phyloP scores from a whole-genome alignment of 2,888 invertebrate species.

The Melanophora roralis region DNA sequence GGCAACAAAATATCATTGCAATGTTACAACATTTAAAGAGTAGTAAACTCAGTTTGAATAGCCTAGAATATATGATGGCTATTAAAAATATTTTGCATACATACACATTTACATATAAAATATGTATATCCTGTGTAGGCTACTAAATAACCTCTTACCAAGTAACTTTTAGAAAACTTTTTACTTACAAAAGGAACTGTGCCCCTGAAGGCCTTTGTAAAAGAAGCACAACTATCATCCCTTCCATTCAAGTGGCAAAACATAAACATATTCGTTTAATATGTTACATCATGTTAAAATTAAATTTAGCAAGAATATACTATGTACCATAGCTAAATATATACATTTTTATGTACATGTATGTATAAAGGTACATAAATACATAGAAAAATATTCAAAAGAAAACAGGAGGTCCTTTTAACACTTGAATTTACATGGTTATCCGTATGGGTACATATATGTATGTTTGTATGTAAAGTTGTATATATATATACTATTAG shows the following conservation, averaged over 20 bases:
- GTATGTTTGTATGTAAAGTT: too few species aligned
- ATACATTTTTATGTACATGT: too few species aligned
- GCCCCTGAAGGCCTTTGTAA: background rate
- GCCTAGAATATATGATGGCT: slow-evolving; percentile 39
- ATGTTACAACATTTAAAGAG: slow-evolving; percentile 26
- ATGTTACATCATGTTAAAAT: slow-evolving; percentile 53
- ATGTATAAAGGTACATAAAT: too few species aligned
- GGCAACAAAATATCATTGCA: slow-evolving; percentile 26
- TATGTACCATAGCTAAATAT: too few species aligned
- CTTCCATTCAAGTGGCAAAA: background rate
- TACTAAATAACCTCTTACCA: slow-evolving; percentile 16
- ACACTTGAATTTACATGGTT: background rate
- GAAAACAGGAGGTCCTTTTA: slow-evolving; percentile 22
- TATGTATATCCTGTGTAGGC: slow-evolving; percentile 18
- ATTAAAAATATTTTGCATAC: too few species aligned
- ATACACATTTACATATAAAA: too few species aligned
- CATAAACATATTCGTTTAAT: slow-evolving; percentile 7
- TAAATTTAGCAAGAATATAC: slow-evolving; percentile 46
- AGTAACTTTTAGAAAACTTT: background rate
- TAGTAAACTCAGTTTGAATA: slow-evolving; percentile 1
- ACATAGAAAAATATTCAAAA: background rate
- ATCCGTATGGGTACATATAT: background rate
- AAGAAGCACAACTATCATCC: background rate
- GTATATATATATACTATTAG: background rate
- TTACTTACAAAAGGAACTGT: slow-evolving; percentile 14